These are phyloP conservation scores for Anguilla rostrata DNA, from an alignment of 2,113 vertebrate species.

Conservation along the genomic window DNA sequence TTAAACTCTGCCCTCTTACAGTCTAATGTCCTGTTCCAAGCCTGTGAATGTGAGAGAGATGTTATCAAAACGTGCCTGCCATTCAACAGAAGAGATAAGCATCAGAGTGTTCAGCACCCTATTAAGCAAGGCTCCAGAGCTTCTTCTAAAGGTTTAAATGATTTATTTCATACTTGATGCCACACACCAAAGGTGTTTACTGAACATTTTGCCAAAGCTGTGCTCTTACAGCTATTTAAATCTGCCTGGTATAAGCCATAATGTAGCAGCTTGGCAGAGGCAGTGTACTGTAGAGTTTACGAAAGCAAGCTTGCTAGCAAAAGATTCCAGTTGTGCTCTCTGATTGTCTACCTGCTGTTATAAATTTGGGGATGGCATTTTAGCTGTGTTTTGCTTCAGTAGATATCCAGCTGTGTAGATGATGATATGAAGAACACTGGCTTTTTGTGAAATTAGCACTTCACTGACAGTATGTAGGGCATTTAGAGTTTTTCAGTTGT, in stretches of 20 bases:
- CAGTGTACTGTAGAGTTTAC: not conserved
- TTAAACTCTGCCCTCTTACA: not conserved
- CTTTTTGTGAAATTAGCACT: too few species aligned
- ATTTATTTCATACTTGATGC: constrained; percentile 30
- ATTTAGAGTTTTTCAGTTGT: not conserved
- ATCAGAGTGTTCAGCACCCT: not conserved
- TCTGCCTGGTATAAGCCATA: not conserved
- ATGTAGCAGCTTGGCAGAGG: not conserved
- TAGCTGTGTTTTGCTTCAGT: too few species aligned
- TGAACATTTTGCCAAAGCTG: not conserved
- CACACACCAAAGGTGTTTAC: constrained; percentile 7
- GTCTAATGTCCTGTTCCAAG: constrained; percentile 6
- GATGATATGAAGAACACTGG: too few species aligned
- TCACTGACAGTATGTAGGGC: too few species aligned
- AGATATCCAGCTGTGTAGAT: too few species aligned
- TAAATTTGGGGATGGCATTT: not conserved
- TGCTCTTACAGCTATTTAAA: not conserved
- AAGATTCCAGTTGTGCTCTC: not conserved
- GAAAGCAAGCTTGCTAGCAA: not conserved
- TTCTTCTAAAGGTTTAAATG: constrained; percentile 30
- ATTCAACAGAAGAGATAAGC: constrained; percentile 12
- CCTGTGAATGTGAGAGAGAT: constrained; percentile 23
- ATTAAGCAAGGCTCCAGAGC: constrained; percentile 19
- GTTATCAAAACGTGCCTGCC: constrained; percentile 18
- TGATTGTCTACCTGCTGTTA: too few species aligned